phyloP scores from a whole-genome alignment of 2,888 invertebrate genomes.

The Pardosa pseudoannulata region DNA sequence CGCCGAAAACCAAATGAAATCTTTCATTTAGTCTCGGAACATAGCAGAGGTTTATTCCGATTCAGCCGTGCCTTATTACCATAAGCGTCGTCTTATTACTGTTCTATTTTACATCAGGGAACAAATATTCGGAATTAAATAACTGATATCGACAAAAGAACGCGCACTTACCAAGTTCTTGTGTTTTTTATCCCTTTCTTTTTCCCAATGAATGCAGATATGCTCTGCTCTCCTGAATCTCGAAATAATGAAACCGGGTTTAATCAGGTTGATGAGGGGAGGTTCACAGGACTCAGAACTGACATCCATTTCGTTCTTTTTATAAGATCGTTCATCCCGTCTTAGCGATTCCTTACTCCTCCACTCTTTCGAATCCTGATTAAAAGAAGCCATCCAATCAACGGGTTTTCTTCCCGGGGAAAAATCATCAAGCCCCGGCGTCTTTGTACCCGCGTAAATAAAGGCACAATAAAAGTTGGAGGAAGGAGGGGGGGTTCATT shows the following conservation, averaged over 20 bases:
- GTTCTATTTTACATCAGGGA: too few relatives aligned
- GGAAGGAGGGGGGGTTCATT: neutral
- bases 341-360: neutral
- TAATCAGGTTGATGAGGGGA: neutral
- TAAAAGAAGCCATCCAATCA: conserved; percentile 9
- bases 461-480: neutral
- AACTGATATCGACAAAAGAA: too few relatives aligned
- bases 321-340: neutral
- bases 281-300: neutral
- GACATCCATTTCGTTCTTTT: neutral
- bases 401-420: neutral
- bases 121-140: too few relatives aligned
- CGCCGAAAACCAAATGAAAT: too few relatives aligned
- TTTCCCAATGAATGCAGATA: too few relatives aligned
- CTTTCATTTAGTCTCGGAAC: too few relatives aligned
- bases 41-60: too few relatives aligned
- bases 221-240: neutral
- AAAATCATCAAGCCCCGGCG: too few relatives aligned
- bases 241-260: neutral
- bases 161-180: too few relatives aligned
- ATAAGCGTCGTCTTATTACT: too few relatives aligned
- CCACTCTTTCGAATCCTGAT: neutral
- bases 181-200: too few relatives aligned
- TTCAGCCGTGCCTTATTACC: too few relatives aligned
- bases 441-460: neutral